These are phyloP conservation scores for Drosophila fuyamai DNA, from an alignment of 1,140 invertebrate genomes.

Conservation along the genomic window DNA sequence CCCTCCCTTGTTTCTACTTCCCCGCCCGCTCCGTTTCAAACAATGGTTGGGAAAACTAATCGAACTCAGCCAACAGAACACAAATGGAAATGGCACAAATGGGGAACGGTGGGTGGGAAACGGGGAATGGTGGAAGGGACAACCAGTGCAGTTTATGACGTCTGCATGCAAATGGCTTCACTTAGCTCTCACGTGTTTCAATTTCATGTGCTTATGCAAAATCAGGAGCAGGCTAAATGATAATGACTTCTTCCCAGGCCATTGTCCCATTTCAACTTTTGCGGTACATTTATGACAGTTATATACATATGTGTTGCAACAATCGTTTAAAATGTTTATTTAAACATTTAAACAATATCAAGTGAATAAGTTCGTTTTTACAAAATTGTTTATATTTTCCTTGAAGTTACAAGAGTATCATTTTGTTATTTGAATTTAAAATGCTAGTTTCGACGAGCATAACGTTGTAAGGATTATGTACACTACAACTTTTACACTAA, in stretches of 20 bases:
- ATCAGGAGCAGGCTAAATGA: slow-evolving; percentile 38
- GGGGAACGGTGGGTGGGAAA: too few species aligned
- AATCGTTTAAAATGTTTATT: neutral
- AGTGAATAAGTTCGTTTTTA: too few species aligned
- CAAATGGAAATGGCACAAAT: slow-evolving; percentile 34
- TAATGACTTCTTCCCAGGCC: slow-evolving; percentile 39
- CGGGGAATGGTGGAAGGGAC: slow-evolving; percentile 8
- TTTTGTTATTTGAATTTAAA: too few species aligned
- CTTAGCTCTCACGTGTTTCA: slow-evolving; percentile 52
- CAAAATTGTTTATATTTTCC: too few species aligned
- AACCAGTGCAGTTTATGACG: slow-evolving; percentile 64
- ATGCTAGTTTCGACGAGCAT: too few species aligned
- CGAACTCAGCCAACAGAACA: slow-evolving; percentile 48
- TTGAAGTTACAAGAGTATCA: too few species aligned
- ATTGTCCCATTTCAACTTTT: slow-evolving; percentile 7
- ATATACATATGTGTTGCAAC: neutral
- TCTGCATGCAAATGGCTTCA: slow-evolving; percentile 72
- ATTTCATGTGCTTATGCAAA: slow-evolving; percentile 50
- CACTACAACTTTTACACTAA: too few species aligned
- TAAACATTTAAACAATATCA: too few species aligned
- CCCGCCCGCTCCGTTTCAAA: slow-evolving; percentile 11
- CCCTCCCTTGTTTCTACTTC: slow-evolving; percentile 4
- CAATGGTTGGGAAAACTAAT: slow-evolving; percentile 59
- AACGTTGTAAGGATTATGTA: too few species aligned
- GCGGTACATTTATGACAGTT: neutral